Conservation (phyloP, 1,140 invertebrate genomes). For the Drosophila bocqueti region DNA sequence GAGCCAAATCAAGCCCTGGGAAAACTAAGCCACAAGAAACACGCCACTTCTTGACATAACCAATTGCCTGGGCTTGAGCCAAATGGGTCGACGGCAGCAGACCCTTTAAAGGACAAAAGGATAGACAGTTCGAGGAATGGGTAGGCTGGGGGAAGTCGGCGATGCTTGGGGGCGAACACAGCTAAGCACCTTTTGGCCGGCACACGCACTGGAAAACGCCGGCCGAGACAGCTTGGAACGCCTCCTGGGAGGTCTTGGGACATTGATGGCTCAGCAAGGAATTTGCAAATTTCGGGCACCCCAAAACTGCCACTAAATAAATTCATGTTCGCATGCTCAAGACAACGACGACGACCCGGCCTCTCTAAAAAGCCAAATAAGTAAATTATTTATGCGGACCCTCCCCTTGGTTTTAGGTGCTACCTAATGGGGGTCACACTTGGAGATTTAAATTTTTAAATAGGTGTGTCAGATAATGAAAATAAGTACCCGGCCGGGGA, state of each 20-base stretch:
- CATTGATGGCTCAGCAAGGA: conserved; percentile 49
- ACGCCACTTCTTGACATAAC: conserved; percentile 43
- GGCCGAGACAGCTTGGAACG: conserved; percentile 37
- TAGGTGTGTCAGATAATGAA: conserved; percentile 82
- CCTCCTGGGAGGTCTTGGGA: conserved; percentile 23
- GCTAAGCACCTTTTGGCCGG: conserved; percentile 52
- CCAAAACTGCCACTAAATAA: conserved; percentile 69
- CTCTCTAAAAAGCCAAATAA: conserved; percentile 69
- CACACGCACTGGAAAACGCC: conserved; percentile 15
- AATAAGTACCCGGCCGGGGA: conserved; percentile 73
- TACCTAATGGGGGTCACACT: conserved; percentile 80
- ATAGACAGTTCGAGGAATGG: neutral
- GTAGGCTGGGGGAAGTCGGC: neutral
- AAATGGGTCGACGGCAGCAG: conserved; percentile 15
- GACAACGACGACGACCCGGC: conserved; percentile 23
- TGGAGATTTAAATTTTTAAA: conserved; percentile 81
- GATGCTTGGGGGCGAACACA: conserved; percentile 33
- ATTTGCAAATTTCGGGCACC: conserved; percentile 64
- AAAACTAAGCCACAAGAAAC: conserved; percentile 42
- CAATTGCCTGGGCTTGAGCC: conserved; percentile 42
- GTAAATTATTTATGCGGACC: conserved; percentile 77
- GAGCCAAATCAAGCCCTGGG: conserved; percentile 33
- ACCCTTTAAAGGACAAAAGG: conserved; percentile 41
- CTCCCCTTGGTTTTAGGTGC: conserved; percentile 56
- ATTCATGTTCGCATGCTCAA: conserved; percentile 74